Percentiles rank a stretch among this genome's conserved stretches.
These are phyloP conservation scores for Scartelaos histophorus DNA, from an alignment of 2,113 vertebrate genomes.

Conservation along the genomic window DNA sequence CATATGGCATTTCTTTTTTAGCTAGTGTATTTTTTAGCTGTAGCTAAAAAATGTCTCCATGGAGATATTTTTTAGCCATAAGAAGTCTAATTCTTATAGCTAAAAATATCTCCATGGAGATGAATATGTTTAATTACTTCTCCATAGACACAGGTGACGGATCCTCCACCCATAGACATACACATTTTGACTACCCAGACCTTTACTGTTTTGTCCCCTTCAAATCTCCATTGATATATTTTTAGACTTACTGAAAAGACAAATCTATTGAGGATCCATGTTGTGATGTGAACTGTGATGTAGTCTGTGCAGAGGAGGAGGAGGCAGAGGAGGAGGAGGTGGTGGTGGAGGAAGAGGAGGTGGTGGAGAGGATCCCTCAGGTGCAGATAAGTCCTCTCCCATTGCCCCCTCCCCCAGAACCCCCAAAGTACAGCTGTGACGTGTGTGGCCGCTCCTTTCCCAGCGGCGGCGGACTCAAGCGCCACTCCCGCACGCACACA, in stretches of 20 bases:
- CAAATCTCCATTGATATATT: too few species aligned
- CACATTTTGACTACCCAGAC: background rate
- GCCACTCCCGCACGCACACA: conserved; percentile 65
- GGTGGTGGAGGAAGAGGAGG: background rate
- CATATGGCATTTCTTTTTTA: background rate
- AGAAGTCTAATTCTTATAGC: too few species aligned
- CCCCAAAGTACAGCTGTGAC: conserved; percentile 61
- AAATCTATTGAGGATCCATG: too few species aligned
- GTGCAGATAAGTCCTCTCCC: conserved; percentile 43
- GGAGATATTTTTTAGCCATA: too few species aligned
- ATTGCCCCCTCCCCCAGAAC: conserved; percentile 60
- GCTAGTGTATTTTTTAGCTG: too few species aligned
- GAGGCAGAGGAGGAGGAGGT: background rate
- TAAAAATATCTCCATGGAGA: background rate
- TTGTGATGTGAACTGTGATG: too few species aligned
- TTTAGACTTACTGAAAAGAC: too few species aligned
- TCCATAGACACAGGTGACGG: background rate
- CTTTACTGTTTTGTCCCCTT: too few species aligned
- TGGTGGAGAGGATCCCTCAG: background rate
- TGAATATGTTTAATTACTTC: background rate
- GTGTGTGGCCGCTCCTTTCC: conserved; percentile 67
- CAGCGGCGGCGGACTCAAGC: conserved; percentile 63
- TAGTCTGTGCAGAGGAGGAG: background rate
- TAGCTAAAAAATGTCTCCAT: background rate
- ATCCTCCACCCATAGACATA: background rate